Base-by-base conservation (phyloP, 1,140 invertebrate genomes). In the Drosophila sulfurigaster region DNA sequence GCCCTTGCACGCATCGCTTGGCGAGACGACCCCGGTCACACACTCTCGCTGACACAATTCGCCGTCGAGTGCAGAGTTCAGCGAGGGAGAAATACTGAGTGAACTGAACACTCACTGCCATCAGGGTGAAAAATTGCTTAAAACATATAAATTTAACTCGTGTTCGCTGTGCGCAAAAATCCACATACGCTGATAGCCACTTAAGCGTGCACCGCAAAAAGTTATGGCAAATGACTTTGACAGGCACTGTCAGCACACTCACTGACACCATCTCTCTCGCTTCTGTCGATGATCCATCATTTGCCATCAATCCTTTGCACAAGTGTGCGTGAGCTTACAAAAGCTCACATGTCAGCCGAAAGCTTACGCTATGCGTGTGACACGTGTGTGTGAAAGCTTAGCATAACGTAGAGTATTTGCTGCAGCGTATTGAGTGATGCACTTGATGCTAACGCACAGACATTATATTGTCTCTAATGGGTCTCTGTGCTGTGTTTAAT, bases 11-110 rank as follows among this genome's bases (percentile, higher is more conserved):
- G 41, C 41, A 43, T 13, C 35, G 54, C 54, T 20, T 10, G 13
- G 32, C 66, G 58, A 57, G 65, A 46, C 46, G 38, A 57, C 79
- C 69, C 62, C 69, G 69, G 59, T 32, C 30, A 32, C 30, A 32
- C 30, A 32, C 35, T 38, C 49, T 67, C 58, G 73, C 69, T 81
- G 81, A 85, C 81, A 85, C 81, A 83, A 72, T 78, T 83, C 30
- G 69, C 57, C 38, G 56, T 10, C 13, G 54, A 25, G 46, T 32
- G 30, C 30, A 41, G 58, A 30, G 56, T 35, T n/a, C 30, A 25
- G 48, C 43, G 8, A 16, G 48, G 35, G 20, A 11, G 46, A 25
- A 49, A 63, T 25, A 43, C 7, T 13, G 54, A 49, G 30, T 32
- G 30, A 5, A 32, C 30, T 32, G 30, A 32, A 25, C 20, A 25